Evolutionary conservation across 1,140 invertebrate genomes (phyloP).

Genomic region (Drosophila hydei): DNA sequence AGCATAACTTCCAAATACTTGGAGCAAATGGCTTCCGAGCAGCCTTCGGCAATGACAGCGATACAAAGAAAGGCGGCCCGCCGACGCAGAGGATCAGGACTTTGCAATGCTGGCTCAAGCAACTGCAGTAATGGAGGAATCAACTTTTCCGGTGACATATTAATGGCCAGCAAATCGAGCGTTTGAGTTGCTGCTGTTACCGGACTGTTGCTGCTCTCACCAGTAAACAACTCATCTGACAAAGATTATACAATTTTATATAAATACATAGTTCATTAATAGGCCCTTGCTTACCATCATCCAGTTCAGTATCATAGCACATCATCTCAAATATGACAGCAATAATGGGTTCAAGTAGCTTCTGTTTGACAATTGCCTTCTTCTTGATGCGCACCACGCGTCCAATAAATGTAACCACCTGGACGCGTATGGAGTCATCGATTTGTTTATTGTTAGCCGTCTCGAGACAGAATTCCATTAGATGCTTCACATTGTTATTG

Average conservation of each 20-base stretch:
- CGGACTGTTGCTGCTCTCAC: constrained; percentile 82
- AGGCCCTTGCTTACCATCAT: constrained; percentile 85
- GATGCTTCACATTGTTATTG: constrained; percentile 87
- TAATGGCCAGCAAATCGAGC: constrained; percentile 90
- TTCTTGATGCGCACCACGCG: constrained; percentile 88
- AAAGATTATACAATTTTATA: not conserved
- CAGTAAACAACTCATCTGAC: constrained; percentile 41
- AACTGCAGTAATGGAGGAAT: constrained; percentile 88
- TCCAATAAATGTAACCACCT: constrained; percentile 88
- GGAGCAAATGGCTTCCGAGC: constrained; percentile 89
- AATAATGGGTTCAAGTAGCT: constrained; percentile 89
- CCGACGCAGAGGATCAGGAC: constrained; percentile 86
- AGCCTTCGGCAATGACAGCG: constrained; percentile 92
- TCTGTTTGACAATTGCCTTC: constrained; percentile 90
- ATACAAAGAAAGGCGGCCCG: constrained; percentile 90
- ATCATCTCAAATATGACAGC: constrained; percentile 89
- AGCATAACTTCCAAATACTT: constrained; percentile 90
- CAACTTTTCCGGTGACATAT: constrained; percentile 91
- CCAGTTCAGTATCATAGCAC: constrained; percentile 85
- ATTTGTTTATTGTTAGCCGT: constrained; percentile 86
- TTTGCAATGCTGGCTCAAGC: constrained; percentile 87
- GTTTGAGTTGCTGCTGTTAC: constrained; percentile 89
- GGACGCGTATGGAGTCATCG: constrained; percentile 87
- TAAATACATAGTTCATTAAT: constrained; percentile 64
- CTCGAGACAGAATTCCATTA: constrained; percentile 88